Conservation (phyloP, 2,888 invertebrate species). For the Trachelus stipa region DNA sequence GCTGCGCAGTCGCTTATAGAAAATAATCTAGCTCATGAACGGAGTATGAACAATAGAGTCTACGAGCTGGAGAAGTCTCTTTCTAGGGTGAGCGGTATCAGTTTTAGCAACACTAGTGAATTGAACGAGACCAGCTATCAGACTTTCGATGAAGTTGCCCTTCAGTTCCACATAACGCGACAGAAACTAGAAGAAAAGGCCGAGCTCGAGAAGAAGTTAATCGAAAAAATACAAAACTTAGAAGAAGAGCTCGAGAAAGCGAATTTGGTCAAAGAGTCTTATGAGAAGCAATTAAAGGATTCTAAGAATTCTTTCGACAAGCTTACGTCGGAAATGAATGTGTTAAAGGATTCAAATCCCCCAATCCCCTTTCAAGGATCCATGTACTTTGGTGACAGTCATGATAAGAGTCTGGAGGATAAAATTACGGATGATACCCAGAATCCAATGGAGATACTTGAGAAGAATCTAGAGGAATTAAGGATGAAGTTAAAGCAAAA, state of each 20-base stretch:
- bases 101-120: slow-evolving; percentile 47
- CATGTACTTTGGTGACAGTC: slow-evolving; percentile 27
- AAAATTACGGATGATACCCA: slow-evolving; percentile 17
- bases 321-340: slow-evolving; percentile 42
- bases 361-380: slow-evolving; percentile 32
- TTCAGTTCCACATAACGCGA: slow-evolving; percentile 52
- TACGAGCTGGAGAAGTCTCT: slow-evolving; percentile 53
- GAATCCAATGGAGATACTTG: slow-evolving; percentile 22
- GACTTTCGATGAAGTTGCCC: slow-evolving; percentile 53
- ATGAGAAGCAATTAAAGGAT: slow-evolving; percentile 62
- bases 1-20: slow-evolving; percentile 55
- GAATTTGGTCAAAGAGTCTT: slow-evolving; percentile 52
- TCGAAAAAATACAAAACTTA: slow-evolving; percentile 68
- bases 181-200: slow-evolving; percentile 58
- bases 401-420: neutral
- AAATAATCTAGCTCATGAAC: slow-evolving; percentile 51
- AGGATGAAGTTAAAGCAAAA: slow-evolving; percentile 37
- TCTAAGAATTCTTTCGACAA: slow-evolving; percentile 59
- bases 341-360: slow-evolving; percentile 11
- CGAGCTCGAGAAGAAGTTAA: slow-evolving; percentile 68
- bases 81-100: slow-evolving; percentile 53
- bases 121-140: slow-evolving; percentile 60
- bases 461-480: slow-evolving; percentile 42
- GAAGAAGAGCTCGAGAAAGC: slow-evolving; percentile 65
- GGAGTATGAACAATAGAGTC: slow-evolving; percentile 45